Evolutionary conservation across 2,113 vertebrate species (phyloP), one percentile per base, ranked within the genome.

Genomic region (Oxyruncus cristatus): DNA sequence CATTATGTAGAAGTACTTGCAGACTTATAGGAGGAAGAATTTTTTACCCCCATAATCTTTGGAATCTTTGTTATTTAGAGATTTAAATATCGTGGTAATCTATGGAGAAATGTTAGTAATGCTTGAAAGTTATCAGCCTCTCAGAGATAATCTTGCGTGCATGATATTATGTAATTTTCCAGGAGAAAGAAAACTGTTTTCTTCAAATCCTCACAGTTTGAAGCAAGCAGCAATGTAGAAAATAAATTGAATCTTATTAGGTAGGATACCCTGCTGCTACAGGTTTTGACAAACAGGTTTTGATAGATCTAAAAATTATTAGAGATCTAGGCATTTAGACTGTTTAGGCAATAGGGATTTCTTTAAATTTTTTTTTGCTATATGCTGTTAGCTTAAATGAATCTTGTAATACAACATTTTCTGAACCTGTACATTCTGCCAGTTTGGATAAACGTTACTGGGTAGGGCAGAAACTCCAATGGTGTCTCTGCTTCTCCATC

Each of bases 1-100:
- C 9, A 4, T 65, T 46, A 33, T 22, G 9, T 35, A 74, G 32
- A 78, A 86, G 7, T 55, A 68, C 11, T 75, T 72, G 22, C 4
- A 67, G 42, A 19, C 11, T 46, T 52, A 41, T 74, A n/a, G 5
- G 20, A 68, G 18, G 58, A 68, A 3, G 6, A 8, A 21, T 33
- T 8, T 20, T 23, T 10, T 6, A 5, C 1, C 8, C 4, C 5
- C 2, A 0, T 9, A 41, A 6, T 23, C 41, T 70, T 42, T 61
- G 33, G 21, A 52, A n/a, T 72, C 33, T 55, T 79, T 58, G 28
- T 35, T 76, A 11, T 79, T 83, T 72, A 32, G 28, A 33, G 26
- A 65, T 71, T 46, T n/a, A 88, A 91, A 76, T n/a, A 46, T 63
- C 23, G 11, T 50, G 16, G 9, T 67, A 84, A 55, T 14, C 20